phyloP scores from a whole-genome alignment of 2,888 invertebrate genomes.

The Halictus quadricinctus region DNA sequence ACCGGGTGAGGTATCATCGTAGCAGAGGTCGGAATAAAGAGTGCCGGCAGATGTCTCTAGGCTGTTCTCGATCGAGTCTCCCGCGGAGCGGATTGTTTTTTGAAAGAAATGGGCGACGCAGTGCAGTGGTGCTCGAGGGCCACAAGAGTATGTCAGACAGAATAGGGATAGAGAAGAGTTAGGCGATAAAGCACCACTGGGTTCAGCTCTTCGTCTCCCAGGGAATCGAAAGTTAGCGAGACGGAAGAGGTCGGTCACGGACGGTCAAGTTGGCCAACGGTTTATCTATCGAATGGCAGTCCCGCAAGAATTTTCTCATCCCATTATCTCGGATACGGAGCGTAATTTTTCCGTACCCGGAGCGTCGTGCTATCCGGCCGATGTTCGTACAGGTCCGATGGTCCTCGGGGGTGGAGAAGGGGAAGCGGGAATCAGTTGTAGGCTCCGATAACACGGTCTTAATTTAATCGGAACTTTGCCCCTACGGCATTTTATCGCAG shows the following conservation, averaged over 20 bases:
- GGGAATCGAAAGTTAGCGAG: not conserved
- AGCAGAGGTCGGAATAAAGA: not conserved
- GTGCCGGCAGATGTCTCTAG: constrained; percentile 1
- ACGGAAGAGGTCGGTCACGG: not conserved
- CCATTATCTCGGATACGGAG: not conserved
- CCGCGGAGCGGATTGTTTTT: not conserved
- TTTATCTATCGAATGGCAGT: not conserved
- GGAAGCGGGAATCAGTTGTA: not conserved
- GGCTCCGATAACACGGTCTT: not conserved
- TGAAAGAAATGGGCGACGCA: not conserved
- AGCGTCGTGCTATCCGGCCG: not conserved
- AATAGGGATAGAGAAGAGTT: not conserved
- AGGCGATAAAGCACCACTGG: too few species aligned
- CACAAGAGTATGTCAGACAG: not conserved
- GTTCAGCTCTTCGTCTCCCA: not conserved
- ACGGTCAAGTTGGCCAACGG: not conserved
- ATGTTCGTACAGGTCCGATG: not conserved
- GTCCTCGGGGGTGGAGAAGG: not conserved
- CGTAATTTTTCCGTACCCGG: not conserved
- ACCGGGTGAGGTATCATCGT: not conserved
- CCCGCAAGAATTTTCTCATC: not conserved
- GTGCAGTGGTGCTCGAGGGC: not conserved
- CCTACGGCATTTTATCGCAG: constrained; percentile 7
- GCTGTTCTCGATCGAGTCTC: not conserved
- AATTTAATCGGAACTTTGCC: constrained; percentile 8